phyloP scores from a whole-genome alignment of 1,140 invertebrate genomes.

The Sycophaga agraensis region DNA sequence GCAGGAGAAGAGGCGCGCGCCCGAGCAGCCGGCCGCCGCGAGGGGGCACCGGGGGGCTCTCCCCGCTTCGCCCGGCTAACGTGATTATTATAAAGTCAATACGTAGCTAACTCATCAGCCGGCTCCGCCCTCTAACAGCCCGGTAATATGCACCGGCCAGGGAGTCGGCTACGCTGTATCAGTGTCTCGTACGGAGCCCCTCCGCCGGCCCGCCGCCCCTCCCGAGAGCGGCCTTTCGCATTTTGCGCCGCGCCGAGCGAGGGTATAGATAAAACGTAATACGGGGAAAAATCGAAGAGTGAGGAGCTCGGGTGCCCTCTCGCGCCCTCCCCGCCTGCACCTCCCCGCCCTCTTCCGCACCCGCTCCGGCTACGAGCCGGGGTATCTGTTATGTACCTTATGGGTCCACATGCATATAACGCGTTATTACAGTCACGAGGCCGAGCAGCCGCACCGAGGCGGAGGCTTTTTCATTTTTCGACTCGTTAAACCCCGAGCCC shows the following conservation, averaged over 20 bases:
- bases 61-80: conserved; percentile 37
- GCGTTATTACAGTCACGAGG: conserved; percentile 30
- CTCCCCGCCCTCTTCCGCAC: not conserved
- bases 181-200: not conserved
- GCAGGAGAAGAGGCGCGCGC: not conserved
- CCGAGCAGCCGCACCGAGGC: not conserved
- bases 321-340: conserved; percentile 25
- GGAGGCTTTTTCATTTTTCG: not conserved
- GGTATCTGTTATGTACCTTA: conserved; percentile 13
- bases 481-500: not conserved
- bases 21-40: not conserved
- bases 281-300: conserved; percentile 16
- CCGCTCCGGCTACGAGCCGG: not conserved
- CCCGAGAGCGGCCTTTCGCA: conserved; percentile 1
- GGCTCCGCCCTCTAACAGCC: conserved; percentile 53
- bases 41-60: conserved; percentile 21
- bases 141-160: conserved; percentile 51
- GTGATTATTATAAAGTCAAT: conserved; percentile 57
- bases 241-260: conserved; percentile 6
- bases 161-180: conserved; percentile 43
- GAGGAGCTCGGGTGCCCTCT: conserved; percentile 15
- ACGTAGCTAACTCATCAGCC: conserved; percentile 55
- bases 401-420: conserved; percentile 18
- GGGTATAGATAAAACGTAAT: conserved; percentile 23
- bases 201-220: too few relatives aligned